Evolutionary conservation across 2,888 invertebrate genomes (phyloP).

Genomic region (Agriopis leucophaearia): DNA sequence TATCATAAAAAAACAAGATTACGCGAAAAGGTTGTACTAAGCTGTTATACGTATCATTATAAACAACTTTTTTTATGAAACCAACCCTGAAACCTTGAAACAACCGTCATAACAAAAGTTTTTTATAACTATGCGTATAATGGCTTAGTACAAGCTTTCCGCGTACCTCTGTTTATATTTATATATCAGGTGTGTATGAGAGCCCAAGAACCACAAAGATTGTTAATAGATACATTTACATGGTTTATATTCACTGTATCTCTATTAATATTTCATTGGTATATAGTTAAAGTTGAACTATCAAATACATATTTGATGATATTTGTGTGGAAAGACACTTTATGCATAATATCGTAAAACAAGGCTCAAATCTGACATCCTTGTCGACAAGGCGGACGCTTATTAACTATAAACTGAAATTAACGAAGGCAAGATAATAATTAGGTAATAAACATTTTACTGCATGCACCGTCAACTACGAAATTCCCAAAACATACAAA

Average conservation of each 20-base stretch:
- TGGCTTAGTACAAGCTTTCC: too few species aligned
- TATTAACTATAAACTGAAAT: conserved; percentile 60
- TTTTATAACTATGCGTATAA: too few species aligned
- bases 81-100: too few species aligned
- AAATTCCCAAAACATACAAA: conserved; percentile 77
- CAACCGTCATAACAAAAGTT: too few species aligned
- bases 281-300: conserved; percentile 21
- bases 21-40: too few species aligned
- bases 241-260: background rate
- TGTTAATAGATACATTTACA: background rate
- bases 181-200: background rate
- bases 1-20: too few species aligned
- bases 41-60: too few species aligned
- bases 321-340: conserved; percentile 18
- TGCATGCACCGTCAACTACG: conserved; percentile 72
- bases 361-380: conserved; percentile 46
- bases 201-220: background rate
- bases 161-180: too few species aligned
- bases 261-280: conserved; percentile 15
- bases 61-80: too few species aligned
- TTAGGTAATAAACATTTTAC: conserved; percentile 77
- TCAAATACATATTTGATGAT: conserved; percentile 7
- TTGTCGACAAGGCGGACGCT: conserved; percentile 52
- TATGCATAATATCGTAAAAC: conserved; percentile 31
- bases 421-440: conserved; percentile 70